Evolutionary conservation across 1,140 invertebrate genomes (phyloP).

Genomic region (Heterodera schachtii): DNA sequence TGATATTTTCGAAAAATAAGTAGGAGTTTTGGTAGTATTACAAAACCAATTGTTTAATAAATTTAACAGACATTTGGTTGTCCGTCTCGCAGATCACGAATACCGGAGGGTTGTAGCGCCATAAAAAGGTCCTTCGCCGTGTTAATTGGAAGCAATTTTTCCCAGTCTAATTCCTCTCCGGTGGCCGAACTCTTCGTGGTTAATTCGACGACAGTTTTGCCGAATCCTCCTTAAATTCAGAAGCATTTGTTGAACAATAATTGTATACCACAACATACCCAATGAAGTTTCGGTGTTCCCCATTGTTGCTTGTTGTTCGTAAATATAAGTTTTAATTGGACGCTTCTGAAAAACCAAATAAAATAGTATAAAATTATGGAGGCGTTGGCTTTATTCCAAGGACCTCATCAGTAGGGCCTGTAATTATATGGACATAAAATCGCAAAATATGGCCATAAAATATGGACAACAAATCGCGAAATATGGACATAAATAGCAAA

Average conservation of each 20-base stretch:
- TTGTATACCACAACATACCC: background rate
- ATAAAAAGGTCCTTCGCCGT: conserved; percentile 95
- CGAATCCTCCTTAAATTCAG: conserved; percentile 77
- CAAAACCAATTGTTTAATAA: too few species aligned
- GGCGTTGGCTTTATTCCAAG: too few species aligned
- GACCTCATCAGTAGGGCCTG: too few species aligned
- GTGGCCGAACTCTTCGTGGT: conserved; percentile 90
- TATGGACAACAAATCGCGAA: too few species aligned
- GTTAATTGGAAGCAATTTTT: conserved; percentile 91
- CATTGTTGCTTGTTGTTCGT: conserved; percentile 71
- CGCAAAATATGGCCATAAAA: too few species aligned
- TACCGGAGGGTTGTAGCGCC: conserved; percentile 87
- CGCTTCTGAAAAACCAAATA: too few species aligned
- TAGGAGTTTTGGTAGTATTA: too few species aligned
- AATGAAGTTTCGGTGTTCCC: conserved; percentile 92
- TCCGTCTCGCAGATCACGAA: conserved; percentile 87
- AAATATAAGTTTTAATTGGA: too few species aligned
- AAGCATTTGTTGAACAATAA: background rate
- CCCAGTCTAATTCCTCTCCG: conserved; percentile 85
- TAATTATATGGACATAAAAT: too few species aligned
- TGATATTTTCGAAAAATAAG: too few species aligned
- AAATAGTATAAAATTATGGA: too few species aligned
- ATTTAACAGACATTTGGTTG: conserved; percentile 81
- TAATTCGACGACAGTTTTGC: conserved; percentile 92
- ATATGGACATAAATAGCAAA: too few species aligned